phyloP scores from a whole-genome alignment of 2,888 invertebrate genomes.

The Hirtodrosophila cameraria region DNA sequence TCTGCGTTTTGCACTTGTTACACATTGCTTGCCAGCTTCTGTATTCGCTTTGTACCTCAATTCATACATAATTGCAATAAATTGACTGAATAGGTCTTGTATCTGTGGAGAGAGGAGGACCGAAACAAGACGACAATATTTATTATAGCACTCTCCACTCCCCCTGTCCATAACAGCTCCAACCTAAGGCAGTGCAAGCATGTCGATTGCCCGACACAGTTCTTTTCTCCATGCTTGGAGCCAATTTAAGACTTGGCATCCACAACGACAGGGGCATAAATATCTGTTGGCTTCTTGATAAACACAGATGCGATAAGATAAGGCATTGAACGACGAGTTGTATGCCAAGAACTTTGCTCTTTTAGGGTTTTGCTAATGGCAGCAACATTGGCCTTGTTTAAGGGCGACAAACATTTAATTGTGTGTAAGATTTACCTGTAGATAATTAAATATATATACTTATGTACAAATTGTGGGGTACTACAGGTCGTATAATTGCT shows the following conservation, averaged over 20 bases:
- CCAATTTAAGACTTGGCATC: slow-evolving; percentile 29
- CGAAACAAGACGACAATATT: slow-evolving; percentile 14
- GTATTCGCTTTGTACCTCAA: slow-evolving; percentile 70
- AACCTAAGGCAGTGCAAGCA: slow-evolving; percentile 19
- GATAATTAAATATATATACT: no score
- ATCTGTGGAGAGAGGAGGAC: no score
- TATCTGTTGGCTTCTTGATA: slow-evolving; percentile 46
- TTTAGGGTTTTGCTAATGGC: no score
- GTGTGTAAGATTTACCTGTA: neutral
- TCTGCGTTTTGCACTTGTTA: slow-evolving; percentile 24
- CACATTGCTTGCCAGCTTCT: slow-evolving; percentile 41
- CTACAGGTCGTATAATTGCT: slow-evolving; percentile 64
- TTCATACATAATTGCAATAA: slow-evolving; percentile 79
- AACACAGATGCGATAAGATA: slow-evolving; percentile 64
- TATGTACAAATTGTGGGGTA: slow-evolving; percentile 8
- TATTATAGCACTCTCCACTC: slow-evolving; percentile 19
- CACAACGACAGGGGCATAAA: slow-evolving; percentile 39
- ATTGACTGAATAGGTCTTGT: slow-evolving; percentile 49
- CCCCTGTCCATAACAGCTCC: no score
- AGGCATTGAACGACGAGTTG: slow-evolving; percentile 31
- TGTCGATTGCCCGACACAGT: neutral
- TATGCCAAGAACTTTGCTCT: slow-evolving; percentile 17
- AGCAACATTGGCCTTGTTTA: neutral
- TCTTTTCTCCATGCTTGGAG: neutral
- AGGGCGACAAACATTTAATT: neutral